Base-by-base conservation (phyloP, 2,797 vertebrate species). In the Oreonectes daqikongensis region DNA sequence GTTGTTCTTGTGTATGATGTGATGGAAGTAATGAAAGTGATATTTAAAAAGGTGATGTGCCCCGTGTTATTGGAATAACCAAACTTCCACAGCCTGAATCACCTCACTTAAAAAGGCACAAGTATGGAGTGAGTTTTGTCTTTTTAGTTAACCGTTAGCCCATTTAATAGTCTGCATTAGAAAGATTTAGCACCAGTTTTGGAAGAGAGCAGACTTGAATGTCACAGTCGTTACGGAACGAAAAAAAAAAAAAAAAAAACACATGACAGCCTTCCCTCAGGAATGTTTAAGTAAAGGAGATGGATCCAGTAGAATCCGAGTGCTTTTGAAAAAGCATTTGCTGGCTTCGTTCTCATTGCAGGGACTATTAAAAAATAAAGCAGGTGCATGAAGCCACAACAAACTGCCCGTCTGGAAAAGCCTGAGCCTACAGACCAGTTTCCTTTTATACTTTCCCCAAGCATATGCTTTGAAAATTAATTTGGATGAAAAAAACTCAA, bases 61-160 rank as follows among this genome's bases (percentile, higher is more conserved):
- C 75, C 53, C 30, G 20, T 63, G 72, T 84, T 72, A 82, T 75
- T 79, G 72, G 80, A 78, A 84, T 69, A 78, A 82, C 60, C 77
- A 72, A 82, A 77, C 44, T 74, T 76, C 83, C 78, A 78, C 79
- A 80, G 80, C 85, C 82, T 90, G 87, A 88, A 90, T 87, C 87
- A 86, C 87, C 88, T 89, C 89, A 90, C 90, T 89, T 81, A 81
- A 84, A 87, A 89, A 89, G 86, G 88, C 86, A 89, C 93, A 91
- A 89, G 85, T 83, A 91, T 90, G 90, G 90, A 92, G 89, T 84
- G 74, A 61, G 86, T 90, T n/a, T 89, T 83, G 87, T 92, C 88
- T 87, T 83, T 80, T 84, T 69, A 87, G 87, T 88, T 79, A 78
- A 77, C 52, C 83, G 83, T 48, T 42, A 74, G 65, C 73, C 80